These are phyloP conservation scores for Hypotaenidia okinawae DNA, from an alignment of 2,797 vertebrate species.

Conservation along the genomic window DNA sequence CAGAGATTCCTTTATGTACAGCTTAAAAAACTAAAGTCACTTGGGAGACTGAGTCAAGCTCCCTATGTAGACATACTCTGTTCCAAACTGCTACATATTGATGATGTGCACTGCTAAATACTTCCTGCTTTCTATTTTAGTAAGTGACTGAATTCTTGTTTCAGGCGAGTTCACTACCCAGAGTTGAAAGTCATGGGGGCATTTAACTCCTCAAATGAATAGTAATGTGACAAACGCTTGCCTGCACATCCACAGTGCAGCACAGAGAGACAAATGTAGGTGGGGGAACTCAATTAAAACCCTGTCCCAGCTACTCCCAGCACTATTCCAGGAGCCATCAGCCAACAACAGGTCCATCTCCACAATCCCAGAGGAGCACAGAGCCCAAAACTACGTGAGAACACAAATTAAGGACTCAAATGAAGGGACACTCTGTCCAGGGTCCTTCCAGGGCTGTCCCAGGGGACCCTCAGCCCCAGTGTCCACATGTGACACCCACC, in stretches of 20 bases:
- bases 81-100: background rate
- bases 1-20: background rate
- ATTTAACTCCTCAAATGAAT: background rate
- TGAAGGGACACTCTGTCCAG: background rate
- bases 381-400: background rate
- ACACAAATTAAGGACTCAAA: background rate
- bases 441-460: background rate
- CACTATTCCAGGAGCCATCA: background rate
- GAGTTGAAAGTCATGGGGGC: fast-evolving
- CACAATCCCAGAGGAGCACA: too few relatives aligned
- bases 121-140: background rate
- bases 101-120: background rate
- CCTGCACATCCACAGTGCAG: background rate
- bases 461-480: background rate
- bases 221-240: background rate
- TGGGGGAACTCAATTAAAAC: background rate
- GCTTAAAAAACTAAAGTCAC: background rate
- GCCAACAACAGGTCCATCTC: background rate
- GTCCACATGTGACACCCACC: background rate
- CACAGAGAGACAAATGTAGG: too few relatives aligned
- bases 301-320: background rate
- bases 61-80: background rate
- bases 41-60: background rate
- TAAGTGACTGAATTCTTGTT: background rate
- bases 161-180: too few relatives aligned